A percentile compares a stretch with the other conserved stretches of the same genome.
These are phyloP conservation scores for Rostratula benghalensis DNA, from an alignment of 2,113 vertebrate genomes.

Conservation along the genomic window DNA sequence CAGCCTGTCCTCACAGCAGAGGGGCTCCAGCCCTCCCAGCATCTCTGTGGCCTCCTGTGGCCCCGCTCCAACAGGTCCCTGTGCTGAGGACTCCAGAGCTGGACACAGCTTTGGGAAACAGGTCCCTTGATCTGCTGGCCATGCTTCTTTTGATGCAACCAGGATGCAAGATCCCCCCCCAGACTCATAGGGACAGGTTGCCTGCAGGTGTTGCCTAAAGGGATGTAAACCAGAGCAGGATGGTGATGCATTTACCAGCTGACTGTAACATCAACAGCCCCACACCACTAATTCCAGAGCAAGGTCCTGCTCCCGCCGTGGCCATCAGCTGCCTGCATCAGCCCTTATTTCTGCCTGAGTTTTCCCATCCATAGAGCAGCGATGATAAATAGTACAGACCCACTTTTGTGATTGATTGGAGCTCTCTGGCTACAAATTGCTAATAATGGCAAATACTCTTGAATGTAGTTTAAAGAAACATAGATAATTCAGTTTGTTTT, in stretches of 20 bases:
- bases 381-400: background rate
- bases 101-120: background rate
- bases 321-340: background rate
- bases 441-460: background rate
- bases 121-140: too few relatives aligned
- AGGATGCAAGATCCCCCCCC: too few relatives aligned
- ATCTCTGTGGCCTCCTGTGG: background rate
- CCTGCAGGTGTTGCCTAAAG: background rate
- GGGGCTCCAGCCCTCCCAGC: background rate
- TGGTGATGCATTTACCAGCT: background rate
- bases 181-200: too few relatives aligned
- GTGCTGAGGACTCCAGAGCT: background rate
- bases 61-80: background rate
- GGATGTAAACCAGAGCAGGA: background rate
- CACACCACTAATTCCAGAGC: accelerated
- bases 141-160: too few relatives aligned
- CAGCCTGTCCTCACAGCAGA: background rate
- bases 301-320: background rate
- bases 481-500: background rate
- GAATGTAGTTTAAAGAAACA: background rate
- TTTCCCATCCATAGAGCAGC: background rate
- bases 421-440: background rate
- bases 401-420: background rate
- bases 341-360: background rate
- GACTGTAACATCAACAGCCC: background rate